These are phyloP conservation scores for Nymphalis polychloros DNA, from an alignment of 2,888 invertebrate species.

Conservation along the genomic window DNA sequence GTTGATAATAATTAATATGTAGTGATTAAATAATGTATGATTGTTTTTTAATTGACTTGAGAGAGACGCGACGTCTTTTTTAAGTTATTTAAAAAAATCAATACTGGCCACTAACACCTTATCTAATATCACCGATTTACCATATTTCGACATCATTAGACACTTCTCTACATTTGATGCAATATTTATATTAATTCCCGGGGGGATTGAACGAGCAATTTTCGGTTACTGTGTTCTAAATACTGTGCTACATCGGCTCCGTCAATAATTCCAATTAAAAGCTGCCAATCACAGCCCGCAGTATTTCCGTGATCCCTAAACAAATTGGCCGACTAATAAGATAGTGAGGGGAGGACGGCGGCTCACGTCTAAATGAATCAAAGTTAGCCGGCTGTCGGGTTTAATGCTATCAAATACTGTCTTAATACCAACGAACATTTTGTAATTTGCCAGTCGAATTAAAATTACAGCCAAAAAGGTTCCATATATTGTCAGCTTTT, in stretches of 20 bases:
- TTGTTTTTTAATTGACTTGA: no score
- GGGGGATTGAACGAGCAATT: no score
- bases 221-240: no score
- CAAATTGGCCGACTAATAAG: slow-evolving; percentile 75
- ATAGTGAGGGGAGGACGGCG: slow-evolving; percentile 61
- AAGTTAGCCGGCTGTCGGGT: slow-evolving; percentile 52
- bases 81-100: no score
- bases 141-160: no score
- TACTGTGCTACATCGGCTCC: not conserved
- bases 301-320: slow-evolving; percentile 64
- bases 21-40: no score
- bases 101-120: no score
- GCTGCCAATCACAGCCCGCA: slow-evolving; percentile 52
- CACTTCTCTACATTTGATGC: no score
- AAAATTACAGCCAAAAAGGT: not conserved
- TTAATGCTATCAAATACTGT: slow-evolving; percentile 55
- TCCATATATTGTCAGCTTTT: not conserved
- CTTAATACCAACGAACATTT: slow-evolving; percentile 12
- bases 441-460: slow-evolving; percentile 7
- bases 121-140: no score
- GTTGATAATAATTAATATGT: no score
- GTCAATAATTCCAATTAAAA: slow-evolving; percentile 22
- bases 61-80: no score
- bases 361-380: slow-evolving; percentile 72
- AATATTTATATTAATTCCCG: no score